A percentile compares a stretch with the other conserved stretches of the same genome.
These are phyloP conservation scores for Autographa pulchrina DNA, from an alignment of 2,888 invertebrate genomes.

Conservation along the genomic window DNA sequence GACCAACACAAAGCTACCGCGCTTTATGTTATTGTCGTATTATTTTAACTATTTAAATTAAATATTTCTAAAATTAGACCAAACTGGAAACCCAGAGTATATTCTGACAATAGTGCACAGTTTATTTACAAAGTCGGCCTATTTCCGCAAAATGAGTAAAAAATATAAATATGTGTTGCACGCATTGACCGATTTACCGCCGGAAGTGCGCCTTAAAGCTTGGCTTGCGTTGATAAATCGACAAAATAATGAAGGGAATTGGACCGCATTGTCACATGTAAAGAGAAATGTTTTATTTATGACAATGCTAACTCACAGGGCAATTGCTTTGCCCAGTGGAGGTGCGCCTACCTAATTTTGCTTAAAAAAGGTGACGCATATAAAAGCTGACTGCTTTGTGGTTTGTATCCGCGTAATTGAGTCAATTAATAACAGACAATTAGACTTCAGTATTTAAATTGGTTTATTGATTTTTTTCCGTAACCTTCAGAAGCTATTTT, in stretches of 20 bases:
- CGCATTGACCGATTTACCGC: neutral
- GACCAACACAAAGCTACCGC: no score
- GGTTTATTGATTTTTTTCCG: no score
- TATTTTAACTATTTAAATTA: no score
- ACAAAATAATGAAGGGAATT: slow-evolving; percentile 4
- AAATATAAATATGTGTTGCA: neutral
- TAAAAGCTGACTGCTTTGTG: neutral
- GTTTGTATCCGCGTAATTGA: neutral
- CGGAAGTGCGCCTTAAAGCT: neutral
- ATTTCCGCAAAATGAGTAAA: neutral
- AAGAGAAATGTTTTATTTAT: neutral
- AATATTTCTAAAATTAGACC: no score
- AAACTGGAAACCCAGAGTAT: neutral
- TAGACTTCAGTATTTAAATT: no score
- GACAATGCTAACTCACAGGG: neutral
- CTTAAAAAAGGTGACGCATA: neutral
- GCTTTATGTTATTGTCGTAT: no score
- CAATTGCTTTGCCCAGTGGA: neutral
- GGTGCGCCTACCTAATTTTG: slow-evolving; percentile 2
- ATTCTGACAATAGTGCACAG: neutral
- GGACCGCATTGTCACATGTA: slow-evolving; percentile 4
- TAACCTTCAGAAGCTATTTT: no score
- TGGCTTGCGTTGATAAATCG: neutral
- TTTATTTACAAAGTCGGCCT: no score
- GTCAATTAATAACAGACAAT: neutral